phyloP scores from a whole-genome alignment of 2,888 invertebrate species.

The Hybos culiciformis region DNA sequence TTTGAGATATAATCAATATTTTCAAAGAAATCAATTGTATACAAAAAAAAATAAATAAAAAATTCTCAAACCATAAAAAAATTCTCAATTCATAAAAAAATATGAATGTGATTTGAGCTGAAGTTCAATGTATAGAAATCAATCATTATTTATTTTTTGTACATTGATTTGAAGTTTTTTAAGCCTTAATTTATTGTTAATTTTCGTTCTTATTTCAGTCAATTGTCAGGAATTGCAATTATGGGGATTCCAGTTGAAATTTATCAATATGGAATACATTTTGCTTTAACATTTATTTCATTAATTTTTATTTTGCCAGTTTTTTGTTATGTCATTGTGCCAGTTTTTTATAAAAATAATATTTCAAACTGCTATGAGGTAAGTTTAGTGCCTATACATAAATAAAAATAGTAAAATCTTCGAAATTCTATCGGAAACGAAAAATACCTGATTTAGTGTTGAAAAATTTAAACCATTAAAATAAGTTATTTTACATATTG shows the following conservation, averaged over 20 bases:
- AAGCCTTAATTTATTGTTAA: background rate
- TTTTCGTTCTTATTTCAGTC: conserved; percentile 22
- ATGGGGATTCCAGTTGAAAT: conserved; percentile 41
- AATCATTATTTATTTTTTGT: background rate
- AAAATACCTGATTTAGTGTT: too few species aligned
- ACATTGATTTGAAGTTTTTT: background rate
- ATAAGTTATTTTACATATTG: too few species aligned
- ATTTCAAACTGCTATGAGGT: conserved; percentile 40
- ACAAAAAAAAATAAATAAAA: background rate
- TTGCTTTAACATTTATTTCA: conserved; percentile 30
- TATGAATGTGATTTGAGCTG: background rate
- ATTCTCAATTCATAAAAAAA: background rate
- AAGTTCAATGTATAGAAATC: background rate
- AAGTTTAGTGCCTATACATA: conserved; percentile 7
- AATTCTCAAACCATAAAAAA: background rate
- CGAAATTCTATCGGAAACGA: too few species aligned
- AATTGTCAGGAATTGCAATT: conserved; percentile 42
- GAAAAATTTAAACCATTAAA: too few species aligned
- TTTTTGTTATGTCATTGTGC: conserved; percentile 33
- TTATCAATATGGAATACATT: conserved; percentile 39
- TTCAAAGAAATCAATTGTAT: too few species aligned
- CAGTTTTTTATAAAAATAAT: conserved; percentile 39
- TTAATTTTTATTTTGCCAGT: conserved; percentile 30
- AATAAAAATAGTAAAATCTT: background rate
- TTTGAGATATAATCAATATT: too few species aligned